Base-by-base conservation (phyloP, 2,797 vertebrate genomes). In the Sebastes itinus region DNA sequence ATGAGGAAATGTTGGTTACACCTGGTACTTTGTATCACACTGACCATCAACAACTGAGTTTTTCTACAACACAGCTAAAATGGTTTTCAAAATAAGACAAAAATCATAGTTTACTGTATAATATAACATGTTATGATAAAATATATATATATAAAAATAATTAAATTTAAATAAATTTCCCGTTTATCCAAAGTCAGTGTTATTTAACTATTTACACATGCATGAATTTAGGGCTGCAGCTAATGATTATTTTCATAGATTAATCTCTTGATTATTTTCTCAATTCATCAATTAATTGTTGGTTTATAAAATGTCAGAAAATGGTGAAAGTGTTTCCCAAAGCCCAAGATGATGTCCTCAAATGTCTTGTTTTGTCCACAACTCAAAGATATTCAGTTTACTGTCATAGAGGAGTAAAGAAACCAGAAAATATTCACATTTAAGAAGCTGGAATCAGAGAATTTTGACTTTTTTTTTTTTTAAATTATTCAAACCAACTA, bases 1-100 rank as follows among this genome's bases (percentile, higher is more conserved):
- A 70, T 30, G 59, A 55, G 30, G 61, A 77, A 38, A 81, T 65
- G 35, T 65, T 75, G 16, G 27, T 61, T 72, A 62, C 23, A 70
- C 32, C 62, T 67, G 60, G 60, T 67, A 54, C 35, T 55, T 49
- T 38, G 3, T n/a, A 63, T 73, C 49, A 54, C 30, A 64, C 2
- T 78, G 62, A 75, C 16, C 42, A 72, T 73, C 6, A 64, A 11
- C 33, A 54, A 23, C 33, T 25, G 27, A 69, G 4, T 76, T 9
- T 72, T 7, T 4, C 27, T 65, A 27, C 12, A 28, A 27, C 46
- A 33, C 3, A 46, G 6, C 38, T 18, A 18, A 55, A 18, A 6
- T 13, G 3, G 16, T 38, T 52, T 64, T 42, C 14, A 2, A 60
- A 32, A 32, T 28, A 8, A 25, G 42, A 49, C 20, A 2, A 60